These are phyloP conservation scores for Drosophila vallismaia DNA, from an alignment of 2,888 invertebrate species.

Conservation along the genomic window DNA sequence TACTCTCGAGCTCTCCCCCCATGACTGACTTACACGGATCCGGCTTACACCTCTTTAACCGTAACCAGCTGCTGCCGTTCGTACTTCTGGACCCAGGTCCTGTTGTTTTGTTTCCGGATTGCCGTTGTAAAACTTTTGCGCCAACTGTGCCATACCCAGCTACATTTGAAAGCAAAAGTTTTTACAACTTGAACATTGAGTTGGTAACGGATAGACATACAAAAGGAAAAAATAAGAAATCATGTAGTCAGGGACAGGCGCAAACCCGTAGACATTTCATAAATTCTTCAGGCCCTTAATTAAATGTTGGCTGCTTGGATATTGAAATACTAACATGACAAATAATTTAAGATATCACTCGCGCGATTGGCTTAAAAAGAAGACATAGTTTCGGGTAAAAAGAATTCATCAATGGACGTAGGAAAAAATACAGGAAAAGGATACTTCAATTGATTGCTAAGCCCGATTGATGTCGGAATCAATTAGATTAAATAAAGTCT, in stretches of 20 bases:
- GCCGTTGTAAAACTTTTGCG: constrained; percentile 64
- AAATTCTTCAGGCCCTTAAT: constrained; percentile 5
- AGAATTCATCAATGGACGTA: not conserved
- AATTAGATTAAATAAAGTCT: constrained; percentile 46
- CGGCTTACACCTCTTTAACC: constrained; percentile 43
- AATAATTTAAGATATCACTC: too few species aligned
- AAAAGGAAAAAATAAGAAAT: constrained; percentile 3
- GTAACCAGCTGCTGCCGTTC: constrained; percentile 43
- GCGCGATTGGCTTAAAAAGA: constrained; percentile 19
- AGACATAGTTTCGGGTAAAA: constrained; percentile 15
- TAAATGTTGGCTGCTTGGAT: constrained; percentile 32
- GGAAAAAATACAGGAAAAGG: too few species aligned
- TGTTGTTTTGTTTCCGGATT: constrained; percentile 38
- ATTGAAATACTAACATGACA: constrained; percentile 26
- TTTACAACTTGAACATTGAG: constrained; percentile 33
- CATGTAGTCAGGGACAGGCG: constrained; percentile 16
- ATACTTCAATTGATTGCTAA: constrained; percentile 31
- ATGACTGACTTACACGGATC: constrained; percentile 37
- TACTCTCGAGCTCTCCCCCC: not conserved
- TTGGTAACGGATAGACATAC: constrained; percentile 29
- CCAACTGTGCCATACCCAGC: constrained; percentile 48
- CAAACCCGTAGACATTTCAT: not conserved
- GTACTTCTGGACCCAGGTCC: not conserved
- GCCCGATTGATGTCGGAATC: constrained; percentile 12
- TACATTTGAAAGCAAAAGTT: constrained; percentile 40